These are phyloP conservation scores for Orestias chungarensis DNA, from an alignment of 2,797 vertebrate genomes.

Conservation along the genomic window DNA sequence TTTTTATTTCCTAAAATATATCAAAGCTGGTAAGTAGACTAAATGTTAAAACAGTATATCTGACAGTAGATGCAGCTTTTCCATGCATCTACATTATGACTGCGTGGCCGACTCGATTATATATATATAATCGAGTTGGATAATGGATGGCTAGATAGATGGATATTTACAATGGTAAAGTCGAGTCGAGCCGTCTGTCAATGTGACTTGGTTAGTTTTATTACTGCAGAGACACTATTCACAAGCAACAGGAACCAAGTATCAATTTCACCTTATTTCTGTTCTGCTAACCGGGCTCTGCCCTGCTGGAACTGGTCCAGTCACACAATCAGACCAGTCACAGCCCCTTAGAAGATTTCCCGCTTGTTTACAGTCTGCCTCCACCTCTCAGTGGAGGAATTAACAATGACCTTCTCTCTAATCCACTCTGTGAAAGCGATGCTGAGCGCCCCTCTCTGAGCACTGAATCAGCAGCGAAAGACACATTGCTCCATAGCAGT, in stretches of 20 bases:
- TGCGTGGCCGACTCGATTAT: no score
- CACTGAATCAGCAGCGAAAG: conserved; percentile 46
- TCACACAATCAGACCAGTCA: conserved; percentile 22
- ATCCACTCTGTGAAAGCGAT: conserved; percentile 62
- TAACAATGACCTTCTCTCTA: conserved; percentile 64
- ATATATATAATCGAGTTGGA: no score
- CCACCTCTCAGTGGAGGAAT: conserved; percentile 44
- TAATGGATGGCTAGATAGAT: no score
- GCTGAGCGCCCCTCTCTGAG: conserved; percentile 27
- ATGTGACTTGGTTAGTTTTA: no score
- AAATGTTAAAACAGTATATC: not conserved
- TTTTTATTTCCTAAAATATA: not conserved
- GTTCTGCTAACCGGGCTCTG: not conserved
- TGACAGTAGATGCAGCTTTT: not conserved
- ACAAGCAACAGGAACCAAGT: not conserved
- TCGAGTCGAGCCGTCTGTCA: no score
- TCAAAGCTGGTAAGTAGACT: not conserved
- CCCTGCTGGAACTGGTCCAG: conserved; percentile 11
- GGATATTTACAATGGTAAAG: no score
- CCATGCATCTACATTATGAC: no score
- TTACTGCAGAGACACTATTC: not conserved
- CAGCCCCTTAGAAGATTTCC: conserved; percentile 34
- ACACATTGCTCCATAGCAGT: conserved; percentile 13
- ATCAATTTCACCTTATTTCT: not conserved
- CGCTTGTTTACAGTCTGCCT: conserved; percentile 33